Base-by-base conservation (phyloP, 2,797 vertebrate species). In the Liparis tanakae region DNA sequence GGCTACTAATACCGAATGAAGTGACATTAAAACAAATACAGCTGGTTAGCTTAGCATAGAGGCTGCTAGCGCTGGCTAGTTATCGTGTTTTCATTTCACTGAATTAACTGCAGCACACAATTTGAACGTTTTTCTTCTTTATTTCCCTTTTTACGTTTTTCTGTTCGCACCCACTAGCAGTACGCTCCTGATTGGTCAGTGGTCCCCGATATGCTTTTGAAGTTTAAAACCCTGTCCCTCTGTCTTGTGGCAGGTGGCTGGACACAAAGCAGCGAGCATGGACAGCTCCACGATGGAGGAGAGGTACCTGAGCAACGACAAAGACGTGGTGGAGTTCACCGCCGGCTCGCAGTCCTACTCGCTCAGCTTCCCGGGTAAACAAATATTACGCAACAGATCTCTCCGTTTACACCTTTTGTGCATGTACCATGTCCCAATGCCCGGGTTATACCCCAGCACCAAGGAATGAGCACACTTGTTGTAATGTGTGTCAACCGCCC, bases 331-430 rank as follows among this genome's bases (percentile, higher is more conserved):
- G 77, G 86, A 92, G 67, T 95, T 95, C 60, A 80, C 17, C 0
- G 92, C 89, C 1, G 92, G 92, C 0, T 81, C 84, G 1, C 93
- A 95, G 74, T 60, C 57, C 0, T 95, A 95, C 41, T 78, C 83
- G 0, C 89, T 95, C 78, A 91, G 82, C 73, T 93, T 95, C 50
- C 22, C 67, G 48, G 93, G 94, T 95, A 82, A 85, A 53, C 8
- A 3, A 6, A 22, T 12, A 18, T 3, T 14, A 46, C 20, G 3
- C 10, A 22, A 7, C 48, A 18, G 3, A 20, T 41, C 10, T 6
- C 4, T 6, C 1, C 18, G 37, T 51, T 44, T 10, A 46, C n/a
- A 25, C 0, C 0, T 25, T 14, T 17, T 6, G 18, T 30, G 5
- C 25, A 30, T 30, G 25, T 30, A 30, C 25, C 25, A 2, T 30